phyloP scores from a whole-genome alignment of 2,797 vertebrate species.

The Paratrypauchen microcephalus region DNA sequence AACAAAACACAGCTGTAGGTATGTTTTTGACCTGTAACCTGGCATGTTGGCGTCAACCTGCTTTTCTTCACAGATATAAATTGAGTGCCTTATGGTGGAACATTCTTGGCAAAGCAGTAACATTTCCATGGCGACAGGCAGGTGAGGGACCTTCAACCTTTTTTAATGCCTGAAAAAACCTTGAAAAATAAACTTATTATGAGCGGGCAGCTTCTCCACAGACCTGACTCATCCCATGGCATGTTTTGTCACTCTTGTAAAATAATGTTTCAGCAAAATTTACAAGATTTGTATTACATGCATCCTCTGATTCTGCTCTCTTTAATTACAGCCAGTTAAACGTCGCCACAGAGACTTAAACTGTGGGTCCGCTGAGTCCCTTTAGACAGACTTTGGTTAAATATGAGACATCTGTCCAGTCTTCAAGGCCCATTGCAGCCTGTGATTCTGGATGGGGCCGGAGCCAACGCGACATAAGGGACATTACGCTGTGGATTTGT shows the following conservation, averaged over 20 bases:
- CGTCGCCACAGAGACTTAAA: background rate
- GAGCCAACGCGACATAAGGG: constrained; percentile 59
- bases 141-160: no score
- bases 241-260: background rate
- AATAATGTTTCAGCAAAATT: background rate
- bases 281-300: background rate
- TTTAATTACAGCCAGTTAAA: background rate
- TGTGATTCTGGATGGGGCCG: constrained; percentile 26
- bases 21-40: no score
- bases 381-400: constrained; percentile 46
- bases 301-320: background rate
- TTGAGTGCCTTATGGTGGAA: no score
- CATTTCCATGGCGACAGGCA: no score
- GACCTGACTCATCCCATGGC: background rate
- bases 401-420: constrained; percentile 46
- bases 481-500: constrained; percentile 38
- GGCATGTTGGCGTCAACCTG: no score
- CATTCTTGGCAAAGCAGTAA: no score
- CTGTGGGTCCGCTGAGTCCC: constrained; percentile 26
- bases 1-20: no score
- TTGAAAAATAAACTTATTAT: no score
- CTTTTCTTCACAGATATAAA: no score
- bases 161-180: no score
- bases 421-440: constrained; percentile 39
- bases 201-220: no score